Percentiles rank a stretch among this genome's conserved stretches.
phyloP scores from a whole-genome alignment of 2,888 invertebrate genomes.

The Phymatocera aterrima region DNA sequence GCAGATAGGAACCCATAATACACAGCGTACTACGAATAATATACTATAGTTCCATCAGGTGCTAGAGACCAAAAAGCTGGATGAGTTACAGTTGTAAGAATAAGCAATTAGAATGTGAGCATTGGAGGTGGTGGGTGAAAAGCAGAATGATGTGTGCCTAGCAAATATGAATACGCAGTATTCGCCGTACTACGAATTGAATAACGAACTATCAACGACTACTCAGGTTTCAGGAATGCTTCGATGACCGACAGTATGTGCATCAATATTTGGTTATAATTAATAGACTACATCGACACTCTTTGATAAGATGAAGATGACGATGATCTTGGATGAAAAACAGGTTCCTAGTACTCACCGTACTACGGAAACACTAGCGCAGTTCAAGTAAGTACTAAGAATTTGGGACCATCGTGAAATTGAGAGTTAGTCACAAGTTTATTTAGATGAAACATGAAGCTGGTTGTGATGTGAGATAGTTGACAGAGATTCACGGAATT shows the following conservation, averaged over 20 bases:
- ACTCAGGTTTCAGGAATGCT: conserved; percentile 36
- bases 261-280: not conserved
- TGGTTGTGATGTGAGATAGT: not conserved
- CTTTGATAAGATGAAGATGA: not conserved
- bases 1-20: conserved; percentile 27
- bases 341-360: conserved; percentile 14
- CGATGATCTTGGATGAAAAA: not conserved
- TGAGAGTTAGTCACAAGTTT: not conserved
- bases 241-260: not conserved
- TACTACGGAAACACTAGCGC: conserved; percentile 7
- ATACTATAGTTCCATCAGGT: conserved; percentile 10
- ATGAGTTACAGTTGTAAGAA: not conserved
- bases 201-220: conserved; percentile 15
- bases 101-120: not conserved
- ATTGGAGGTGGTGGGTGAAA: not conserved
- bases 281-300: not conserved
- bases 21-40: conserved; percentile 32
- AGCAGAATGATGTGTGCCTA: not conserved
- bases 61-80: conserved; percentile 12
- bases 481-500: conserved; percentile 48
- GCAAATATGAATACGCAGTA: conserved; percentile 33
- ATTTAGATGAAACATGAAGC: not conserved
- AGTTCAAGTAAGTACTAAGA: conserved; percentile 32
- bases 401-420: not conserved
- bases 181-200: conserved; percentile 37